Percentiles rank a stretch among this genome's conserved stretches.
These are phyloP conservation scores for Atopsyche davidsoni DNA, from an alignment of 1,140 invertebrate species.

Conservation along the genomic window DNA sequence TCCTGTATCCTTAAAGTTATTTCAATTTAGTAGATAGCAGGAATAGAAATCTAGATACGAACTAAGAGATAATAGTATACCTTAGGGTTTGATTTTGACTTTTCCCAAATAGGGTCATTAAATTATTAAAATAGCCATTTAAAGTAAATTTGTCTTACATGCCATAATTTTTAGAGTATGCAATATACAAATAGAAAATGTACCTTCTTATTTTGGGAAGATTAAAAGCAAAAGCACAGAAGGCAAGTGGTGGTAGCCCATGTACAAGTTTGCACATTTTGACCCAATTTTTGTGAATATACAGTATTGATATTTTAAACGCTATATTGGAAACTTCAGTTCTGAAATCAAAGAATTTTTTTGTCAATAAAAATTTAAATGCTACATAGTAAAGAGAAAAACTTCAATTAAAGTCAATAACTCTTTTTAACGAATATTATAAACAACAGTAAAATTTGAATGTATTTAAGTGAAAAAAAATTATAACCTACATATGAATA, in stretches of 20 bases:
- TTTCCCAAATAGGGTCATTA: too few relatives aligned
- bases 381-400: constrained; percentile 9
- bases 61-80: too few relatives aligned
- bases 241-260: constrained; percentile 43
- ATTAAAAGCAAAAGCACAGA: constrained; percentile 40
- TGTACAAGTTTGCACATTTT: constrained; percentile 40
- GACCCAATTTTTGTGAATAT: constrained; percentile 49
- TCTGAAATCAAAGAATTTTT: constrained; percentile 34
- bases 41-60: too few relatives aligned
- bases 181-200: too few relatives aligned
- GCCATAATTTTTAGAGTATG: too few relatives aligned
- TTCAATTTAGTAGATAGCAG: too few relatives aligned
- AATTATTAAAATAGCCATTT: too few relatives aligned
- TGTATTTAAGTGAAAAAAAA: neutral
- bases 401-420: constrained; percentile 27
- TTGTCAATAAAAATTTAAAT: constrained; percentile 2
- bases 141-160: too few relatives aligned
- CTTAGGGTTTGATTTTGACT: too few relatives aligned
- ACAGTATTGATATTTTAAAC: constrained; percentile 47
- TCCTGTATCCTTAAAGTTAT: too few relatives aligned
- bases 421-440: constrained; percentile 32
- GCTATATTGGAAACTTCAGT: constrained; percentile 30
- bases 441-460: too few relatives aligned
- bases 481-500: neutral
- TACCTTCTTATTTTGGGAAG: constrained; percentile 44